These are phyloP conservation scores for Dioctria linearis DNA, from an alignment of 2,888 invertebrate genomes.

Conservation along the genomic window DNA sequence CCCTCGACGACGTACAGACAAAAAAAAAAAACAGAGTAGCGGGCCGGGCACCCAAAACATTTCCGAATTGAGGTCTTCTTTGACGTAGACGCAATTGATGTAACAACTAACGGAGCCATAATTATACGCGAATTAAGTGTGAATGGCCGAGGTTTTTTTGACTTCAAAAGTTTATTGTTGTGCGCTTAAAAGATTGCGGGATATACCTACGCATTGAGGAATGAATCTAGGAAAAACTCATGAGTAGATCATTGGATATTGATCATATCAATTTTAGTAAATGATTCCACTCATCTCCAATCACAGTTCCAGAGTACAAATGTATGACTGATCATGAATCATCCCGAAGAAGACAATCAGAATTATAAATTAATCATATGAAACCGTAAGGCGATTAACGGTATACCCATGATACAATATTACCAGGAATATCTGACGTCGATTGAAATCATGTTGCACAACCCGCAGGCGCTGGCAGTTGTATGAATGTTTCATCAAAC, in stretches of 20 bases:
- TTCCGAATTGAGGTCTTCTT: conserved; percentile 10
- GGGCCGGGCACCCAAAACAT: not conserved
- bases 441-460: no score
- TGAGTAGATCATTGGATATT: not conserved
- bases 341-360: no score
- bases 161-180: not conserved
- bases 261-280: no score
- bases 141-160: not conserved
- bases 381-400: no score
- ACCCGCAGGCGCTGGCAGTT: no score
- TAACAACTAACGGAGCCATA: not conserved
- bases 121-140: not conserved
- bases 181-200: not conserved
- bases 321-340: no score
- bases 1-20: not conserved
- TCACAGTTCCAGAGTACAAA: no score
- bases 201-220: not conserved
- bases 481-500: no score
- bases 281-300: no score
- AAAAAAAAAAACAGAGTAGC: not conserved
- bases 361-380: no score
- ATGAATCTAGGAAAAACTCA: not conserved
- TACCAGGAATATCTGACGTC: no score
- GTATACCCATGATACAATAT: no score
- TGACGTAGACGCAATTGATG: conserved; percentile 19